Evolutionary conservation across 2,888 invertebrate species (phyloP).

Genomic region (Atethmia centrago): DNA sequence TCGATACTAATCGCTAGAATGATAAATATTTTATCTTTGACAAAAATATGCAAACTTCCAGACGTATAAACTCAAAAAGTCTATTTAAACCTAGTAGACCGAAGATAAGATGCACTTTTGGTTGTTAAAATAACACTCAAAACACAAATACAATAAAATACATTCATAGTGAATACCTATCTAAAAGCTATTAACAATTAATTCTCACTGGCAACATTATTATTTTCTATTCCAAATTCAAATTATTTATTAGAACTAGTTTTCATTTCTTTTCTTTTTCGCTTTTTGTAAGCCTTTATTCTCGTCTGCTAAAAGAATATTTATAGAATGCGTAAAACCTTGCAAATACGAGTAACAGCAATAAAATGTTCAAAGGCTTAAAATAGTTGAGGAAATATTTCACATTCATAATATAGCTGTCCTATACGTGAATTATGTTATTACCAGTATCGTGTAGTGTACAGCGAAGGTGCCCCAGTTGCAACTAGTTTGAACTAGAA

Average conservation of each 20-base stretch:
- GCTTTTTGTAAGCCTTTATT: background rate
- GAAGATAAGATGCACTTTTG: background rate
- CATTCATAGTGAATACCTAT: background rate
- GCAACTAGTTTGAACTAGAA: slow-evolving; percentile 57
- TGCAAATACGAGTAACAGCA: slow-evolving; percentile 26
- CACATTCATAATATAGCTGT: slow-evolving; percentile 41
- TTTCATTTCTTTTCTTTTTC: background rate
- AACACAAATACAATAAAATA: background rate
- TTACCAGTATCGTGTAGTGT: slow-evolving; percentile 37
- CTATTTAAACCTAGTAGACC: background rate
- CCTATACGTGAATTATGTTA: slow-evolving; percentile 49
- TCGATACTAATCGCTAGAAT: background rate
- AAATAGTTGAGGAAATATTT: slow-evolving; percentile 50
- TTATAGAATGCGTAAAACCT: background rate
- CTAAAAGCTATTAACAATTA: background rate
- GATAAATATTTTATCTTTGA: background rate
- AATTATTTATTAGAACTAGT: slow-evolving; percentile 2
- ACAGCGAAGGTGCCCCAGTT: slow-evolving; percentile 63
- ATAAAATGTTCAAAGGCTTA: slow-evolving; percentile 4
- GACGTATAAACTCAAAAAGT: background rate
- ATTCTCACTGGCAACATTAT: background rate
- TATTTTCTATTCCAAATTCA: slow-evolving; percentile 16
- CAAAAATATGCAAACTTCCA: background rate
- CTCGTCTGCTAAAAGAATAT: background rate
- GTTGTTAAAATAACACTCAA: background rate